Evolutionary conservation across 2,888 invertebrate genomes (phyloP), one percentile per base, ranked within the genome.

Genomic region (Opisthograptis luteolata): DNA sequence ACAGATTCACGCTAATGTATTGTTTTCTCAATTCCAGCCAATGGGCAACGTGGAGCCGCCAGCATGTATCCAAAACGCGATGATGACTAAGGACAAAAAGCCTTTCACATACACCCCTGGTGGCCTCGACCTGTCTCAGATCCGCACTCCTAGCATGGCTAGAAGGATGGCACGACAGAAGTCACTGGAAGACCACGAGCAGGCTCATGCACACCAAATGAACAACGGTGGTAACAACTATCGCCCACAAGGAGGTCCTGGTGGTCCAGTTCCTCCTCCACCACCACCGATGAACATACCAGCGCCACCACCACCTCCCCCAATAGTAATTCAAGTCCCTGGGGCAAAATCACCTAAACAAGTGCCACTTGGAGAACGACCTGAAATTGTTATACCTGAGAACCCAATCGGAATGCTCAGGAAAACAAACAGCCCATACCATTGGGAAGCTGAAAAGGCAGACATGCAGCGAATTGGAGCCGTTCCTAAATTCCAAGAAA

Each of bases 31-130:
- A 62, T 91, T 90, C 45, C 88, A 91, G 91, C 85, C 85, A 47
- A 86, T 87, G 84, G 87, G 87, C 6, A 64, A 55, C 51, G 64
- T 80, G 36, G 96, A 96, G 76, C 96, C 97, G 30, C 98, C 98
- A 55, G 94, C 95, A 58, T 96, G 97, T 66, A 95, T 98, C 47
- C 97, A 97, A 79, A 96, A 97, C 81, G 97, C 97, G 20, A 97
- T 97, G 96, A 95, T 97, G 95, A 96, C 96, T 70, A 97, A 97
- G 86, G 98, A 98, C 84, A 98, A 98, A 84, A 98, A 98, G 75
- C 98, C 98, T 7, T 98, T 98, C 80, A 98, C 98, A n/a, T 98
- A 98, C 81, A 97, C 97, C 10, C 98, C 98, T 1, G 97, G 98
- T 10, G 98, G 98, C 58, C 92, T 98, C 50, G 97, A 98, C 81